Percentiles rank a stretch among this genome's conserved stretches.
These are phyloP conservation scores for Carpatolechia fugitivella DNA, from an alignment of 2,888 invertebrate species.

Conservation along the genomic window DNA sequence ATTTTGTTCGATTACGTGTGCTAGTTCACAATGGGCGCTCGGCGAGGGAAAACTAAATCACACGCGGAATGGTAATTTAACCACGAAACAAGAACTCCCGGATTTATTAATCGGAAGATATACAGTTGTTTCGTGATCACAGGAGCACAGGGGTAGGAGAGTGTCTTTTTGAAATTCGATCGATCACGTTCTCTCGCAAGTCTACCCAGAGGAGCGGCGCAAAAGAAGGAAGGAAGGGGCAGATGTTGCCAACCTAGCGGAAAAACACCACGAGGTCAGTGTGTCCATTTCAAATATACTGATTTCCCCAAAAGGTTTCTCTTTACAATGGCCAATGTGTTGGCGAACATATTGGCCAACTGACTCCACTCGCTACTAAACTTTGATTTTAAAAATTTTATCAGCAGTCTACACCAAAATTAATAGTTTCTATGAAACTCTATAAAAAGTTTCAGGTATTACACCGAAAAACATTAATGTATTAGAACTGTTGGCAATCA, in stretches of 20 bases:
- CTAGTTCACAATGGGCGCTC: conserved; percentile 53
- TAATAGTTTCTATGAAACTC: too few relatives aligned
- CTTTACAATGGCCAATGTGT: too few relatives aligned
- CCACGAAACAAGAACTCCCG: conserved; percentile 77
- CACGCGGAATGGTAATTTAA: conserved; percentile 66
- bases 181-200: conserved; percentile 77
- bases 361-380: too few relatives aligned
- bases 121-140: conserved; percentile 74
- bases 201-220: conserved; percentile 74
- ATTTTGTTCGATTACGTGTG: conserved; percentile 66
- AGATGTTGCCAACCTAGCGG: conserved; percentile 66
- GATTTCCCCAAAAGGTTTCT: conserved; percentile 23
- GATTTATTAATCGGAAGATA: conserved; percentile 68
- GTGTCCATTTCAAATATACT: conserved; percentile 34
- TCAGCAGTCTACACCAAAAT: too few relatives aligned
- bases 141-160: conserved; percentile 77
- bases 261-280: conserved; percentile 73
- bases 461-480: too few relatives aligned
- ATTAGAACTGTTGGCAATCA: too few relatives aligned
- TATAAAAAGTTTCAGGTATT: too few relatives aligned
- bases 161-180: conserved; percentile 79
- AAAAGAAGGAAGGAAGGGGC: conserved; percentile 78
- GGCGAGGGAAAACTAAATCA: conserved; percentile 50
- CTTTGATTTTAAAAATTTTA: too few relatives aligned
- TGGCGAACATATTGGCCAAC: too few relatives aligned